Evolutionary conservation across 2,113 vertebrate species (phyloP).

Genomic region (Ceyx melanurus): DNA sequence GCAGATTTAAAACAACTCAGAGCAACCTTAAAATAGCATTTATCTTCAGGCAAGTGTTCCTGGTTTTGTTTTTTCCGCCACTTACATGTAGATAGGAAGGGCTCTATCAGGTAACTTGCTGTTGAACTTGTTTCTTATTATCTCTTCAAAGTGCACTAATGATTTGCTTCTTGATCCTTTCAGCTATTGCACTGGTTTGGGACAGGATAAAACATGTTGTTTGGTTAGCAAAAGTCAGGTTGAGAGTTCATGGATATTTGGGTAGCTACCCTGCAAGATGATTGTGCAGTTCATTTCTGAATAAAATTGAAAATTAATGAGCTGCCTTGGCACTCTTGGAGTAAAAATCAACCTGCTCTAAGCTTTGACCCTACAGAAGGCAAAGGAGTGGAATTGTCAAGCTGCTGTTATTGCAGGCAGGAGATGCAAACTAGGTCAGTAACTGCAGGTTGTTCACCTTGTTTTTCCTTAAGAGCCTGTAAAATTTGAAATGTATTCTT

Average conservation of each 20-base stretch:
- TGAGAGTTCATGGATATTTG: background rate
- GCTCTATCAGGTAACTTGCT: background rate
- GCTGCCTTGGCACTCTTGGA: background rate
- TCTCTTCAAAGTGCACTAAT: background rate
- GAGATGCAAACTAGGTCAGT: background rate
- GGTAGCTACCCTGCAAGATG: background rate
- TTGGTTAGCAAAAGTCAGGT: background rate
- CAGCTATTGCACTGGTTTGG: background rate
- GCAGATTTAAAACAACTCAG: background rate
- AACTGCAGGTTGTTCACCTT: background rate
- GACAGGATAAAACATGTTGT: background rate
- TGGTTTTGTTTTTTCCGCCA: background rate
- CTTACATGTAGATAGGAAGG: background rate
- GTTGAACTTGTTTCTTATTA: background rate
- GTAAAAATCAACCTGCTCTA: background rate
- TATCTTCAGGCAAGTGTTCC: background rate
- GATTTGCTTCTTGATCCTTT: background rate
- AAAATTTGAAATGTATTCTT: background rate
- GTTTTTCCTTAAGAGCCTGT: background rate
- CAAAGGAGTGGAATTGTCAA: background rate
- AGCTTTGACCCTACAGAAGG: background rate
- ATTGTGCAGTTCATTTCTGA: background rate
- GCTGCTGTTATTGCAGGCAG: background rate
- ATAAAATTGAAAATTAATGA: background rate
- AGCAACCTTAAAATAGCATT: background rate